Evolutionary conservation across 2,797 vertebrate genomes (phyloP), one percentile per base, ranked within the genome.

Genomic region (Ammospiza maritima): DNA sequence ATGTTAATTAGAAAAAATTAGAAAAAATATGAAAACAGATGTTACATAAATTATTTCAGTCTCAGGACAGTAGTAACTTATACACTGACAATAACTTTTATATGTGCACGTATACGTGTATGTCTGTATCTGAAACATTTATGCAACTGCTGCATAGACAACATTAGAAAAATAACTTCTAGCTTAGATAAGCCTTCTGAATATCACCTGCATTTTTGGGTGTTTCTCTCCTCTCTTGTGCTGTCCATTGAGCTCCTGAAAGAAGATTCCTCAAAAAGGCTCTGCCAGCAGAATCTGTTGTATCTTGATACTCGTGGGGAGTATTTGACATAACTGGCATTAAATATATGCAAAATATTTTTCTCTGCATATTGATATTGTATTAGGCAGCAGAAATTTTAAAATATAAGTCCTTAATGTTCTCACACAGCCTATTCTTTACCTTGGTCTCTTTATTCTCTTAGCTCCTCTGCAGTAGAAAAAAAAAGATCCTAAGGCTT

Each of bases 1-100:
- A 97, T 97, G 97, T 97, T 98, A 98, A 98, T 98, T 98, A 98
- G 96, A 95, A 96, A 97, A 98, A 98, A 97, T 96, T 96, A 97
- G 96, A 94, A 97, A 97, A 98, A 98, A 97, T 98, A 97, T 97
- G 97, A 97, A 98, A 98, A 97, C 98, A 98, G 98, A 98, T 98
- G 98, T 98, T 98, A 97, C 98, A 96, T 98, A 98, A 98, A 98
- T 98, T 98, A 98, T 97, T 97, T 91, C 85, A 93, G 94, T 98
- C 98, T 97, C 98, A 97, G 84, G 97, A 88, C 69, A 98, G 94
- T 95, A 97, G 96, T 98, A 98, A 97, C 95, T 98, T 98, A 98
- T 76, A 97, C 83, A 95, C 95, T 97, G 97, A 98, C 96, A 98
- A 97, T 97, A 97, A 97, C 97, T 97, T 98, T 98, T 97, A 95